phyloP scores from a whole-genome alignment of 2,113 vertebrate species.

The Ochotona princeps region DNA sequence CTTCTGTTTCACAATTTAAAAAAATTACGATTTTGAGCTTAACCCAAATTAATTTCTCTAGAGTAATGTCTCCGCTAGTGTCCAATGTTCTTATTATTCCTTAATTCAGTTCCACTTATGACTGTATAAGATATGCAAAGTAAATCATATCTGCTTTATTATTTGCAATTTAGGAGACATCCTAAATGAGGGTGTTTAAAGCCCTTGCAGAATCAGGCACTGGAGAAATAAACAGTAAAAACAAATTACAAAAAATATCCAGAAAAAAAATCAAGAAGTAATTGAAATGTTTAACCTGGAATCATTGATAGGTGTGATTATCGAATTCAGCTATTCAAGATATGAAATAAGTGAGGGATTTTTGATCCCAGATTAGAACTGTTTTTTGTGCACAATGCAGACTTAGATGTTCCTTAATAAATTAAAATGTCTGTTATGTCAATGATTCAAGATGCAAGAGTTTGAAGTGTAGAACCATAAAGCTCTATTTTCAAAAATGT shows the following conservation, averaged over 20 bases:
- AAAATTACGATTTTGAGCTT: constrained; percentile 19
- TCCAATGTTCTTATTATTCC: neutral
- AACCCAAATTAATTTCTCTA: constrained; percentile 39
- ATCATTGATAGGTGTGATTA: neutral
- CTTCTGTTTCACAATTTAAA: neutral
- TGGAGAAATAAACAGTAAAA: neutral
- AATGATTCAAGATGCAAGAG: neutral
- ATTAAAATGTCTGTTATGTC: neutral
- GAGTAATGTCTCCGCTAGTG: neutral
- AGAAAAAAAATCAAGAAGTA: constrained; percentile 6
- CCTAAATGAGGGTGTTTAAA: neutral
- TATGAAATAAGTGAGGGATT: neutral
- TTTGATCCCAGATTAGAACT: neutral
- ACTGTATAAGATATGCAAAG: neutral
- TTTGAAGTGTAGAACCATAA: neutral
- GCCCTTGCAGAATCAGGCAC: neutral
- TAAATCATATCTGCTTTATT: neutral
- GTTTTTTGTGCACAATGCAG: neutral
- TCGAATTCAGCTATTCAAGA: neutral
- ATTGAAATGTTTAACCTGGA: neutral
- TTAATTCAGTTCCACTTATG: neutral
- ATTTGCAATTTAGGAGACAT: neutral
- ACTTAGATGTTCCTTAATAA: neutral
- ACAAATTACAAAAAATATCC: neutral
- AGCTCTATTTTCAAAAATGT: neutral